Evolutionary conservation across 2,888 invertebrate genomes (phyloP).

Genomic region (Dusona sp.): DNA sequence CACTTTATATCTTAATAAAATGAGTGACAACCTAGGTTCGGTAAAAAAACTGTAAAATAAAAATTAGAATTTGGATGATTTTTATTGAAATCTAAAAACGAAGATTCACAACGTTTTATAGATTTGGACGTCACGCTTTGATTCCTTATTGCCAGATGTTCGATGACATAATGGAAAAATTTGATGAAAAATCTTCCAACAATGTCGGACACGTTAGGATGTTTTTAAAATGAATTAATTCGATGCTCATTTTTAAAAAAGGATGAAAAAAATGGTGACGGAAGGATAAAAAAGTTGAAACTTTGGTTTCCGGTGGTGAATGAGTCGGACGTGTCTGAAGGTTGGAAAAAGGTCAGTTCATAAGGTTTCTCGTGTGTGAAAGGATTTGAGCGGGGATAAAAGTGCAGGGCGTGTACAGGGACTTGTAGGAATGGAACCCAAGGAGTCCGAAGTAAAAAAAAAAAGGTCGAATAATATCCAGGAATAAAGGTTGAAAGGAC

Average conservation of each 20-base stretch:
- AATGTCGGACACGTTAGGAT: neutral
- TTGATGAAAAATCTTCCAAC: too few species aligned
- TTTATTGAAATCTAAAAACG: too few species aligned
- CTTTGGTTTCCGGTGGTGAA: neutral
- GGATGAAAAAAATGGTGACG: neutral
- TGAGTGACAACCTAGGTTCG: too few species aligned
- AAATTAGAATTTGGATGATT: too few species aligned
- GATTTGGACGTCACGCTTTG: too few species aligned
- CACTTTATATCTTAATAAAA: too few species aligned
- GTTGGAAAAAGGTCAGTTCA: neutral
- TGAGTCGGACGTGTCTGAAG: neutral
- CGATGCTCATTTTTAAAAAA: neutral
- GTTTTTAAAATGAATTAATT: neutral
- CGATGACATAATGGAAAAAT: too few species aligned
- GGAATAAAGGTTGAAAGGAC: neutral
- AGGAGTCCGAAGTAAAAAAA: neutral
- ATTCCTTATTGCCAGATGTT: too few species aligned
- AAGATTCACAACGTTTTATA: too few species aligned
- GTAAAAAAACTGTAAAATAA: too few species aligned
- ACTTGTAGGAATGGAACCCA: neutral
- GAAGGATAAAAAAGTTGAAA: neutral
- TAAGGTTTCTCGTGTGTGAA: neutral
- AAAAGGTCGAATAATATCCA: neutral
- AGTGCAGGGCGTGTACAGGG: constrained; percentile 9
- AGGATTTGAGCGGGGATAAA: neutral